These are phyloP conservation scores for Tetramorium alpestre DNA, from an alignment of 1,140 invertebrate species.

Conservation along the genomic window DNA sequence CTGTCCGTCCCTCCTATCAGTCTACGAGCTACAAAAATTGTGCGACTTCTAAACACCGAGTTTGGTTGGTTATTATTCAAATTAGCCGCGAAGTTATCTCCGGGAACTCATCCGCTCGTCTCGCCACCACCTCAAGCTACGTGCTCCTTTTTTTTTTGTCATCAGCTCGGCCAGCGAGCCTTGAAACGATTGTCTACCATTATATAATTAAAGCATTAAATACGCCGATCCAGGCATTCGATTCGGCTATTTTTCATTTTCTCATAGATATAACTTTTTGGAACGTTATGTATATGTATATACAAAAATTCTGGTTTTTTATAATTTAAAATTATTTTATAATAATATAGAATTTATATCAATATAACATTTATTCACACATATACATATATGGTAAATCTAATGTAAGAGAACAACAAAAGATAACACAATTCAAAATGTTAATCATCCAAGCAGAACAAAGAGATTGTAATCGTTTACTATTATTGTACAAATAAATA, in stretches of 20 bases:
- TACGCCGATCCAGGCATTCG: slow-evolving; percentile 21
- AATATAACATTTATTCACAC: no score
- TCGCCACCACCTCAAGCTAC: slow-evolving; percentile 29
- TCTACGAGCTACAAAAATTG: slow-evolving; percentile 80
- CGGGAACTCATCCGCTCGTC: slow-evolving; percentile 40
- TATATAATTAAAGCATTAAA: slow-evolving; percentile 53
- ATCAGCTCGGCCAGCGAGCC: slow-evolving; percentile 79
- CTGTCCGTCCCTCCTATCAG: slow-evolving; percentile 51
- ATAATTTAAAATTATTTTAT: neutral
- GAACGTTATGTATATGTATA: neutral
- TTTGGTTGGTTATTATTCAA: slow-evolving; percentile 63
- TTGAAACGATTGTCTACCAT: slow-evolving; percentile 62
- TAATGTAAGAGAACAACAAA: neutral
- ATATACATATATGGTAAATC: neutral
- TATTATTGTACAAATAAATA: neutral
- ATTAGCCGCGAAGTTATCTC: slow-evolving; percentile 57
- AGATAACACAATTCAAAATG: neutral
- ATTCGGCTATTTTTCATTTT: neutral
- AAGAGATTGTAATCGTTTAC: neutral
- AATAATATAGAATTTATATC: no score
- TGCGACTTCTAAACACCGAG: slow-evolving; percentile 76
- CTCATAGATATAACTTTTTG: neutral
- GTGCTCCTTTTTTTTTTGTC: slow-evolving; percentile 35
- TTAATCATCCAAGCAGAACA: neutral
- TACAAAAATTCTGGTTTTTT: neutral